Base-by-base conservation (phyloP, 2,797 vertebrate species). In the Epinephelus awoara region DNA sequence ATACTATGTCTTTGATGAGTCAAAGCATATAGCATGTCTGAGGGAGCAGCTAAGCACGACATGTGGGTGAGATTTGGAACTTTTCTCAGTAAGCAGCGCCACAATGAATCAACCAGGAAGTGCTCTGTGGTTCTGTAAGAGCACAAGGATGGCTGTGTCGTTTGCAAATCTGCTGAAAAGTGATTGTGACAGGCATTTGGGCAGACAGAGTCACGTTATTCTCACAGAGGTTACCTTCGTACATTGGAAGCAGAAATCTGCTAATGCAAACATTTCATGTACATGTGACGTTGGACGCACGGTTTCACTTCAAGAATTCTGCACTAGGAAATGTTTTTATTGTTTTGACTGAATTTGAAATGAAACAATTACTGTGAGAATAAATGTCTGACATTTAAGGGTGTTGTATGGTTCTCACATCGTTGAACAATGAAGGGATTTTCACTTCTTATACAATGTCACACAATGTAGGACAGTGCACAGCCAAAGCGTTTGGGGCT, bases 61-160 rank as follows among this genome's bases (percentile, higher is more conserved):
- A 67, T 63, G 66, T 65, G 74, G 72, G 7, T 55, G 4, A 72
- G 25, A 68, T 54, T 11, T 58, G 5, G 50, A 52, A 38, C 2
- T 8, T 57, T 29, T 52, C 2, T 40, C 14, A 19, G 4, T 4
- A 5, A 34, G 40, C 6, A 17, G 3, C 3, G 8, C 8, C 0
- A n/a, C 1, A 0, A 10, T 40, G n/a, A 79, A 25, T 67, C 67
- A 72, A 44, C 0, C 42, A 75, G 84, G 80, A 92, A 79, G 56
- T 83, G 82, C 2, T 56, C 46, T 77, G 71, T 44, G 86, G 75
- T 83, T 80, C 3, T 55, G 66, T 11, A 54, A 27, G 13, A 64
- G 56, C 29, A 44, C 27, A 15, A 6, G 6, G 14, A 47, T 1
- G 66, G 5, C 47, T 12, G 3, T 63, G 72, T 29, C 61, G 75